Evolutionary conservation across 2,888 invertebrate genomes (phyloP), one percentile per base, ranked within the genome.

Genomic region (Sarcophaga caerulescens): DNA sequence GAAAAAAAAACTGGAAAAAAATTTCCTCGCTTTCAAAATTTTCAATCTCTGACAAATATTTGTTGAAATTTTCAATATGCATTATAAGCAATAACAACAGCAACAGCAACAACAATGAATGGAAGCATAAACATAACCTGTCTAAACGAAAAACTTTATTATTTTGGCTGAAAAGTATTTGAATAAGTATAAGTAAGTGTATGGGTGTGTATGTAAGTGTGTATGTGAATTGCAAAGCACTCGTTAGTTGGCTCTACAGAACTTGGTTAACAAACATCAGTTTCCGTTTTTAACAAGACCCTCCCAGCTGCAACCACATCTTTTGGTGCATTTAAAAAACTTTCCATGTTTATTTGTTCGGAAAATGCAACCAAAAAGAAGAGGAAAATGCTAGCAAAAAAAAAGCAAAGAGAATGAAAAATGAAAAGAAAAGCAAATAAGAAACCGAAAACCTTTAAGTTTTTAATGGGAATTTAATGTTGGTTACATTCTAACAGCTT

Each of bases 401-500:
- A n/a, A 19, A n/a, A n/a, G n/a, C n/a, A n/a, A n/a, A 3, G 17
- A 3, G 4, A n/a, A n/a, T n/a, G 60, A 60, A 60, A n/a, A n/a
- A 14, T 60, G n/a, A 60, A 21, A 75, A 73, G 21, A 60, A 68
- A 68, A 23, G 12, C 25, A 8, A 75, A 79, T 11, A 17, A 35
- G 66, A 77, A 84, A 80, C 74, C 79, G 47, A 71, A 74, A 78
- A 74, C 79, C 79, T 80, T 75, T 80, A 84, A 79, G 79, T 35
- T 84, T 84, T 75, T 80, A 84, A 84, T 84, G 79, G 69, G 70
- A 84, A 84, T 84, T 75, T 80, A 84, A 79, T 84, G 79, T 84
- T 84, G 79, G 84, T 84, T 80, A 84, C 65, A 79, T 80, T 84
- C 79, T 35, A 84, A 75, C 47, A 47, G 47, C 84, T 80, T 47